These are phyloP conservation scores for Apostichopus californicus DNA, from an alignment of 35 echinoderm and acorn worm genomes.

Conservation along the genomic window DNA sequence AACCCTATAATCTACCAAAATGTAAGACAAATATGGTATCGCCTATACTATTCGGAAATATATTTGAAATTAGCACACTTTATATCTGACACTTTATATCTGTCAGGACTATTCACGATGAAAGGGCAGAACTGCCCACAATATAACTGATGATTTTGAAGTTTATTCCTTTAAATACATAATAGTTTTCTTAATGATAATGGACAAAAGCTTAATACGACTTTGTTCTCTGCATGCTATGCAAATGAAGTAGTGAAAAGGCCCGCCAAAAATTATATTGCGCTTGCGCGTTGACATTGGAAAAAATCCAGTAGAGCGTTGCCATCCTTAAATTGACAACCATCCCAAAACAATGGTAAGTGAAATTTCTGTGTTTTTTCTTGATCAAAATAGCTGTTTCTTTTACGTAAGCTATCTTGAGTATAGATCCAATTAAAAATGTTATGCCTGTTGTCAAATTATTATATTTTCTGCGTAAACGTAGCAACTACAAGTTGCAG, in stretches of 20 bases:
- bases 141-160: no score
- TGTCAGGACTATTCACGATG: no score
- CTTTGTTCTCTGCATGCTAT: not conserved
- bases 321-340: constrained; percentile 45
- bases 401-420: not conserved
- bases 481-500: not conserved
- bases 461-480: not conserved
- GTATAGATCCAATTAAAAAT: not conserved
- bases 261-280: constrained; percentile 51
- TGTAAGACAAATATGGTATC: no score
- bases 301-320: constrained; percentile 32
- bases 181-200: no score
- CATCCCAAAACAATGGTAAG: constrained; percentile 46
- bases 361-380: constrained; percentile 16
- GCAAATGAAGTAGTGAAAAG: constrained; percentile 35
- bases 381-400: not conserved
- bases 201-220: not conserved
- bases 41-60: no score
- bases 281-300: constrained; percentile 27
- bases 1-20: no score
- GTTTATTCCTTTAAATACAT: no score
- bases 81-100: no score
- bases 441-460: not conserved
- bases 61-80: no score
- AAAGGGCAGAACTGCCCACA: no score